Base-by-base conservation (phyloP, 2,888 invertebrate genomes). In the Megastigmus dorsalis region DNA sequence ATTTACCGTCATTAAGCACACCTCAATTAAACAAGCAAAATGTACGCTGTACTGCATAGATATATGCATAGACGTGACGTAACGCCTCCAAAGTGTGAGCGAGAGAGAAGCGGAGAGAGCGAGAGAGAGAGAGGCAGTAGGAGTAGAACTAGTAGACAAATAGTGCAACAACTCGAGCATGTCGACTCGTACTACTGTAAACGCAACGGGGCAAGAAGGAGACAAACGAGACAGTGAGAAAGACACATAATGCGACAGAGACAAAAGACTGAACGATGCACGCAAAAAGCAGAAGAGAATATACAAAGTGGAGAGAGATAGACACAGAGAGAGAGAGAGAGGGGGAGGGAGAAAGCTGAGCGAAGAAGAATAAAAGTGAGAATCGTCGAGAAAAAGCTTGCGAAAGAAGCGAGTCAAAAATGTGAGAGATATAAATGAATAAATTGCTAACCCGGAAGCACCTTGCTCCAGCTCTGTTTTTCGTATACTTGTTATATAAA, bases 21-120 rank as follows among this genome's bases (percentile, higher is more conserved):
- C 68, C 63, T 63, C 63, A 55, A 57, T 68, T 68, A 63, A 74
- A 68, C 55, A 33, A 62, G 68, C 38, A 68, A 74, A 68, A 30
- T 67, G 45, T 26, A 28, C 26, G n/a, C n/a, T 3, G 1, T 9
- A 23, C 15, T 15, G 9, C 63, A 45, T 45, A 36, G 62, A 36
- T n/a, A n/a, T n/a, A n/a, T n/a, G 1, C 4, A 20, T 9, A 10
- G 50, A 54, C 60, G 66, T 62, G 45, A 62, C 30, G 55, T 54
- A 62, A 74, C 43, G 38, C 62, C 50, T 57, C 20, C 50, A 59
- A 74, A 74, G 69, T 69, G 57, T 65, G 10, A 55, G 15, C 0
- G 28, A 26, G 18, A 20, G 2, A 13, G 18, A 9, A 9, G 3
- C 1, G 10, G 20, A 9, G 20, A 10, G 18, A 33, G 9, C 1